Percentiles rank a stretch among this genome's conserved stretches.
Conservation (phyloP, 2,888 invertebrate genomes). For the Acleris literana region DNA sequence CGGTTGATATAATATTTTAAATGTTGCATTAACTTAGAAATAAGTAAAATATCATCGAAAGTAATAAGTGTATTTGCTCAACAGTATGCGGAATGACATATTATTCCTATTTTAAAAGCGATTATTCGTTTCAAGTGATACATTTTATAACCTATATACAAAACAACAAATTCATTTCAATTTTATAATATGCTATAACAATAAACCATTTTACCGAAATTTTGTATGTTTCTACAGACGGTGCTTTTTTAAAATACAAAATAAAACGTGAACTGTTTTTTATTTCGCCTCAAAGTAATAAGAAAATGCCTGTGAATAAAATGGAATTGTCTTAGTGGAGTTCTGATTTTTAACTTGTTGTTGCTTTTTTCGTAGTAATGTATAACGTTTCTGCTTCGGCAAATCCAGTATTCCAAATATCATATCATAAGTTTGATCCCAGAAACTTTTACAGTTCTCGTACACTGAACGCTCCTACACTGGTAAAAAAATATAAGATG, state of each 20-base stretch:
- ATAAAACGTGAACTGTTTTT: slow-evolving; percentile 49
- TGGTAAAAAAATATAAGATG: no score
- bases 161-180: slow-evolving; percentile 59
- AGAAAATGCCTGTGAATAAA: no score
- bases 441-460: no score
- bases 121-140: slow-evolving; percentile 51
- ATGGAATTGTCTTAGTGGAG: no score
- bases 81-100: slow-evolving; percentile 54
- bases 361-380: no score
- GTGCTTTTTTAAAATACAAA: slow-evolving; percentile 82
- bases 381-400: no score
- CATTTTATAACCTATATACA: slow-evolving; percentile 69
- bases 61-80: slow-evolving; percentile 70
- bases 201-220: slow-evolving; percentile 72
- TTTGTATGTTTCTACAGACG: slow-evolving; percentile 82
- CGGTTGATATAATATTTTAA: slow-evolving; percentile 48
- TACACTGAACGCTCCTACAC: no score
- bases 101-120: slow-evolving; percentile 51
- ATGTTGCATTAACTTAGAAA: slow-evolving; percentile 53
- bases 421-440: no score
- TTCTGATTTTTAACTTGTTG: no score
- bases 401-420: no score
- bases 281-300: slow-evolving; percentile 11
- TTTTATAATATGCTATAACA: slow-evolving; percentile 74
- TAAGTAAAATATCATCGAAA: slow-evolving; percentile 54